Evolutionary conservation across 2,113 vertebrate genomes (phyloP).

Genomic region (Microtus oregoni): DNA sequence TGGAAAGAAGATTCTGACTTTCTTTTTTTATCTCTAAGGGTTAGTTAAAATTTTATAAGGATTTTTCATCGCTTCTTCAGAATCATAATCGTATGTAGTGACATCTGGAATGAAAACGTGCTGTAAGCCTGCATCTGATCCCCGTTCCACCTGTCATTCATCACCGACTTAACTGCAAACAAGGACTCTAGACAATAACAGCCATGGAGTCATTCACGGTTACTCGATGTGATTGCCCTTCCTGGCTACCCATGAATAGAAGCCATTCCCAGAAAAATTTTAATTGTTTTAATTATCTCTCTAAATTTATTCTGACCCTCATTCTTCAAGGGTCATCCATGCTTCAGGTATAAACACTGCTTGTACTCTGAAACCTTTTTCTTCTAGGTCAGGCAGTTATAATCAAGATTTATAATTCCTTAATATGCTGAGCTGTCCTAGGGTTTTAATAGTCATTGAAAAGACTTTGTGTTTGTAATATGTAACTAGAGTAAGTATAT

Average conservation of each 20-base stretch:
- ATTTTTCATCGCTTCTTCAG: not conserved
- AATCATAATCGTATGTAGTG: conserved; percentile 22
- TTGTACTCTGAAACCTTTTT: not conserved
- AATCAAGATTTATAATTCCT: conserved; percentile 31
- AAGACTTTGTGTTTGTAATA: not conserved
- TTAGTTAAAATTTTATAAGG: conserved; percentile 55
- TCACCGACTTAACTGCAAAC: not conserved
- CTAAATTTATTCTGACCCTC: conserved; percentile 11
- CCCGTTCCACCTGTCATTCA: not conserved
- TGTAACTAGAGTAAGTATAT: not conserved
- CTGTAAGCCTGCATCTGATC: not conserved
- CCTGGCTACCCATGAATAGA: not conserved
- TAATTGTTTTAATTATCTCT: conserved; percentile 3
- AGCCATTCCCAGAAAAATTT: not conserved
- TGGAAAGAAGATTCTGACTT: conserved; percentile 72
- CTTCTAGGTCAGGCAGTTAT: not conserved
- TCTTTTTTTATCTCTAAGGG: conserved; percentile 37
- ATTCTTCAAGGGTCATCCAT: not conserved
- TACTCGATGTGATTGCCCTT: not conserved
- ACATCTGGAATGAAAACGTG: conserved; percentile 53
- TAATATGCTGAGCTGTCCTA: not conserved
- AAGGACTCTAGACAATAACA: not conserved
- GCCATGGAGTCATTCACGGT: not conserved
- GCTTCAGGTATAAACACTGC: not conserved
- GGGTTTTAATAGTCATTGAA: not conserved